Evolutionary conservation across 1,140 invertebrate genomes (phyloP), one percentile per base, ranked within the genome.

Genomic region (Ceratosolen solmsi): DNA sequence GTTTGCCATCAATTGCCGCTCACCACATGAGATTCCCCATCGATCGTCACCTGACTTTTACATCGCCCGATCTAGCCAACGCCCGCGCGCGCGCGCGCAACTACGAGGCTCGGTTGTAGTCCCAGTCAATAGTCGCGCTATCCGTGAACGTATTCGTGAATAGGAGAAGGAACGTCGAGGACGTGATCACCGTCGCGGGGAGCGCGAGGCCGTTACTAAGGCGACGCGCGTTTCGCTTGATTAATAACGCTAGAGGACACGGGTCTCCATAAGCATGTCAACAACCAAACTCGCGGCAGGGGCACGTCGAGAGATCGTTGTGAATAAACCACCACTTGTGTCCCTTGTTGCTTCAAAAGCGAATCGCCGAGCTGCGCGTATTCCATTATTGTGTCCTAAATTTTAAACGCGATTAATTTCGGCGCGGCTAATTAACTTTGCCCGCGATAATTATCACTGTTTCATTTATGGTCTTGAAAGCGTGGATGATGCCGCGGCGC

Each of bases 161-260:
- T 15, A 27, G 25, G 25, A 8, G 11, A 27, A 13, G 25, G 56
- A 5, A n/a, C 56, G 2, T 68, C 63, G 63, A 68, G 63, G 33
- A 68, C 5, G 15, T 38, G 1, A 68, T 68, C 30, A 20, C 17
- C 20, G 20, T 5, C 1, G 20, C 3, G 33, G 17, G 11, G 20
- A 38, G 46, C 36, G 46, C 27, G 27, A 27, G 20, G n/a, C 25
- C 33, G 65, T 79, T 79, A 30, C 65, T 79, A 79, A 79, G 76
- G 36, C 65, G 54, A 58, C 68, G 13, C 17, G 13, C 22, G 33
- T 75, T 75, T 75, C 54, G 51, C 51, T n/a, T 79, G 51, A 79
- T 79, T 79, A 79, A 70, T 79, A 79, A 79, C 20, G 49, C 3
- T 58, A 2, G 72, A 11, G 22, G 5, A 38, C 54, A 33, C 22